These are phyloP conservation scores for Drosophila mimica DNA, from an alignment of 2,888 invertebrate genomes.

Conservation along the genomic window DNA sequence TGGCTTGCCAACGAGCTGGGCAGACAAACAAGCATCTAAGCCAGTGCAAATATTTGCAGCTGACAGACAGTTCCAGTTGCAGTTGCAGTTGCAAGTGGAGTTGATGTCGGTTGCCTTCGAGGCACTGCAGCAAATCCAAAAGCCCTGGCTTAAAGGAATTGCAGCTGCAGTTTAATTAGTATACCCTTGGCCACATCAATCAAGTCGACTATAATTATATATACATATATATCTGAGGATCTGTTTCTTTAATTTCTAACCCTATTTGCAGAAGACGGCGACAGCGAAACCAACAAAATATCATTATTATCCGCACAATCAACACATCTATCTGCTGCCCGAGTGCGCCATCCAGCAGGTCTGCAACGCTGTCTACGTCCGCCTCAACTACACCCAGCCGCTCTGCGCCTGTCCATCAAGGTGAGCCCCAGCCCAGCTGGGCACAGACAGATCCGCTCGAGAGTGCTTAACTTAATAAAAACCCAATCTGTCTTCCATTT, in stretches of 20 bases:
- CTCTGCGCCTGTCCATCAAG: conserved; percentile 95
- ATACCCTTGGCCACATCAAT: conserved; percentile 14
- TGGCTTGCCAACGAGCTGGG: conserved; percentile 33
- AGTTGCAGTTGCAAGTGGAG: not conserved
- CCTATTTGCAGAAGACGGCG: conserved; percentile 88
- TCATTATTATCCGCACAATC: conserved; percentile 97
- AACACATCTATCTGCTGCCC: conserved; percentile 95
- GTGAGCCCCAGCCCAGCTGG: conserved; percentile 78
- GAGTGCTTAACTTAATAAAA: conserved; percentile 25
- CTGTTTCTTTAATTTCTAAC: conserved; percentile 13
- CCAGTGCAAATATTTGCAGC: conserved; percentile 60
- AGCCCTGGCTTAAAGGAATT: not conserved
- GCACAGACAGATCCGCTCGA: too few species aligned
- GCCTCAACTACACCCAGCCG: conserved; percentile 96
- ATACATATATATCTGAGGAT: not conserved
- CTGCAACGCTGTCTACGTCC: conserved; percentile 96
- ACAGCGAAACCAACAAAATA: conserved; percentile 95
- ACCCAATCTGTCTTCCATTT: conserved; percentile 48
- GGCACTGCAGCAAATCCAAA: conserved; percentile 20
- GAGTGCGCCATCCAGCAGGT: conserved; percentile 98
- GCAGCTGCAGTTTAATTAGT: conserved; percentile 30
- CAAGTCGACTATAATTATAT: not conserved
- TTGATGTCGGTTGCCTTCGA: not conserved
- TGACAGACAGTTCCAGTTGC: conserved; percentile 44
- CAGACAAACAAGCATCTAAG: conserved; percentile 44